Percentiles rank a stretch among this genome's conserved stretches.
phyloP scores from a whole-genome alignment of 2,113 vertebrate species.

The Microtus richardsoni region DNA sequence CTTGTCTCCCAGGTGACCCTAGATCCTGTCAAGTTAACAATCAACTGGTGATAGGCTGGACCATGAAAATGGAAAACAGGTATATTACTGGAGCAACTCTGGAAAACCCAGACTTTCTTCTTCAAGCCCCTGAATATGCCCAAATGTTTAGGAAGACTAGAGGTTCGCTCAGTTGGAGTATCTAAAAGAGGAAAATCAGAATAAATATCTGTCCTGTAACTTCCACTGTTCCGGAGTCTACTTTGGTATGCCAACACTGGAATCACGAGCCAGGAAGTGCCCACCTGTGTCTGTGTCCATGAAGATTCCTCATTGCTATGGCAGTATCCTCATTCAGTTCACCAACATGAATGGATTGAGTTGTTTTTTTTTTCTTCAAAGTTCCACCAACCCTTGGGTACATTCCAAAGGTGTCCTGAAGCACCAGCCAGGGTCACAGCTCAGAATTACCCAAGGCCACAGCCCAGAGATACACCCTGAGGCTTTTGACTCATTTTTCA shows the following conservation, averaged over 20 bases:
- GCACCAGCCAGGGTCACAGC: not conserved
- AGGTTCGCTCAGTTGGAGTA: not conserved
- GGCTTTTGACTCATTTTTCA: not conserved
- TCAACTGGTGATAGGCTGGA: not conserved
- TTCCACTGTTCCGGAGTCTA: too few species aligned
- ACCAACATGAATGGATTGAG: not conserved
- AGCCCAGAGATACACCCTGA: not conserved
- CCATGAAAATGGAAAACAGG: not conserved
- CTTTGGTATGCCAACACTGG: not conserved
- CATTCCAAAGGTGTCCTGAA: not conserved
- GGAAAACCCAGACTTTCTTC: not conserved
- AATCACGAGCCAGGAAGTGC: not conserved
- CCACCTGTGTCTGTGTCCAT: not conserved
- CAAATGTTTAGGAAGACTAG: not conserved
- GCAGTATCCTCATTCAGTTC: not conserved
- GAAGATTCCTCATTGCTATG: not conserved
- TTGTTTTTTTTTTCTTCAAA: not conserved
- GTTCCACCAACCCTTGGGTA: not conserved
- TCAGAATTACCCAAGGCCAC: not conserved
- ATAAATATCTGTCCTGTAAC: too few species aligned
- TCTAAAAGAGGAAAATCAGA: too few species aligned
- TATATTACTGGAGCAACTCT: not conserved
- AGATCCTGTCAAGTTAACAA: not conserved
- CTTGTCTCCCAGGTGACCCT: not conserved
- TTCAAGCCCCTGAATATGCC: not conserved